A percentile compares a stretch with the other conserved stretches of the same genome.
phyloP scores from a whole-genome alignment of 2,113 vertebrate genomes.

The Melospiza georgiana region DNA sequence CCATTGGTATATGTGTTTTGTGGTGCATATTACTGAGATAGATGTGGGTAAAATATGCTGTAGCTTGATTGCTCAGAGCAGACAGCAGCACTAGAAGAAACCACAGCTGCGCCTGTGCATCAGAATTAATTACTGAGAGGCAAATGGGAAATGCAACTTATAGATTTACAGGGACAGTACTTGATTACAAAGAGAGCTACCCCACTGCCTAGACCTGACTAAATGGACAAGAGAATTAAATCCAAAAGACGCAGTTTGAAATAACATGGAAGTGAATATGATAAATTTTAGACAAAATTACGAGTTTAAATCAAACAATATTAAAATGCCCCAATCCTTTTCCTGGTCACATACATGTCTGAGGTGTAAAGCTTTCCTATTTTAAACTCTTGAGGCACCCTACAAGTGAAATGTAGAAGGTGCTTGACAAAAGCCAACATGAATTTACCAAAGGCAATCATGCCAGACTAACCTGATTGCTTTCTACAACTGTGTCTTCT shows the following conservation, averaged over 20 bases:
- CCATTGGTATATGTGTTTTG: background rate
- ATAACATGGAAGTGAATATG: background rate
- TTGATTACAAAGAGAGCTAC: background rate
- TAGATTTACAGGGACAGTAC: background rate
- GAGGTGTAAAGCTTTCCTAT: background rate
- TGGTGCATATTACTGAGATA: background rate
- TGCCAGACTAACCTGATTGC: background rate
- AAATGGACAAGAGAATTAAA: background rate
- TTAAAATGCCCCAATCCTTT: fast-evolving
- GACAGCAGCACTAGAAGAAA: background rate
- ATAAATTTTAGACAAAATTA: background rate
- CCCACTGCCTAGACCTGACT: background rate
- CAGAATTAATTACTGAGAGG: background rate
- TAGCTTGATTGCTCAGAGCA: background rate
- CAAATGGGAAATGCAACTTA: background rate
- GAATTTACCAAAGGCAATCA: background rate
- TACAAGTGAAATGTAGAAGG: background rate
- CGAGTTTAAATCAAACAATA: background rate
- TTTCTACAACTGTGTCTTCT: background rate
- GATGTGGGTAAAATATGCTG: background rate
- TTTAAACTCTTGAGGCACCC: background rate
- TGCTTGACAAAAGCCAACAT: background rate
- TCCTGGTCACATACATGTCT: background rate
- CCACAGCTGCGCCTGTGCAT: background rate
- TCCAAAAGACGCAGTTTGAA: background rate